phyloP scores from a whole-genome alignment of 2,113 vertebrate genomes.

The Tragelaphus imberbis region DNA sequence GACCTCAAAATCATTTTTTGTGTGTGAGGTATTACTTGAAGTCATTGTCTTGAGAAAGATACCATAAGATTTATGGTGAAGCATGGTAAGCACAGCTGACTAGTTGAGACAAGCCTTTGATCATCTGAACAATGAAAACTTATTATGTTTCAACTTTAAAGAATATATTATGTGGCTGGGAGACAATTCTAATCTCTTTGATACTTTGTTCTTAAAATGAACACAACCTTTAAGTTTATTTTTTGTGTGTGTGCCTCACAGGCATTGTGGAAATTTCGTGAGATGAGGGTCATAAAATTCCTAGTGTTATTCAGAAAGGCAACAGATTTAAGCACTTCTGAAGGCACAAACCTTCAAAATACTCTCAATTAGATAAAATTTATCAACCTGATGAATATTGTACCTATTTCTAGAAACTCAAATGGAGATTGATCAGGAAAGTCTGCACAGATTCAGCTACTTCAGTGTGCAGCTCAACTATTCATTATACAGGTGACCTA shows the following conservation, averaged over 20 bases:
- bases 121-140: conserved; percentile 20
- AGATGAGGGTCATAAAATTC: neutral
- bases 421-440: conserved; percentile 22
- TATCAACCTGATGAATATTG: conserved; percentile 29
- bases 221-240: neutral
- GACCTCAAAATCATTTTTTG: neutral
- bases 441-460: neutral
- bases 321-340: neutral
- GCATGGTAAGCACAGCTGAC: neutral
- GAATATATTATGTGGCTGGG: neutral
- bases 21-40: neutral
- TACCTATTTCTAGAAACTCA: neutral
- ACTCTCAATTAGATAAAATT: conserved; percentile 10
- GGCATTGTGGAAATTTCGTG: neutral
- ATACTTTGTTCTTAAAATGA: neutral
- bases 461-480: neutral
- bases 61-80: neutral
- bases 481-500: conserved; percentile 45
- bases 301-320: neutral
- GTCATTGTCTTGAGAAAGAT: neutral
- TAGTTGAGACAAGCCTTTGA: conserved; percentile 17
- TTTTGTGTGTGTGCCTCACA: neutral
- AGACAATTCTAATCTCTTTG: neutral
- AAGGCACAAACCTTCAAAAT: neutral
- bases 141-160: conserved; percentile 17